These are phyloP conservation scores for Ennomos erosarius DNA, from an alignment of 2,888 invertebrate genomes.

Conservation along the genomic window DNA sequence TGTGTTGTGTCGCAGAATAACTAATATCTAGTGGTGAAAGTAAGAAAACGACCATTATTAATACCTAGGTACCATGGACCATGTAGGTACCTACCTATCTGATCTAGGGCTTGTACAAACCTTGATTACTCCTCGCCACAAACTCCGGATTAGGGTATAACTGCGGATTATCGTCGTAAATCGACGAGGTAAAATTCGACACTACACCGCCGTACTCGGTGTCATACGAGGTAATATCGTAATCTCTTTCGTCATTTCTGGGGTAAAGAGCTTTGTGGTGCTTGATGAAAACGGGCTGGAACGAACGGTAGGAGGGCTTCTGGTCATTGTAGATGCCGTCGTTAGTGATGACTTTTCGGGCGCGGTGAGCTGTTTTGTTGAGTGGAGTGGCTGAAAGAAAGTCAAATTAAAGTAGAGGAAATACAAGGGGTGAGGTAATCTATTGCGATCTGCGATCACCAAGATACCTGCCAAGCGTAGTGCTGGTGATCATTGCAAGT, in stretches of 20 bases:
- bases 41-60: neutral
- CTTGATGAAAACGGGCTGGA: conserved; percentile 70
- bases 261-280: conserved; percentile 70
- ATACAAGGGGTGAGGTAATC: no score
- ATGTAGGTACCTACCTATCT: no score
- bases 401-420: no score
- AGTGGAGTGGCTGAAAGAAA: conserved; percentile 59
- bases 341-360: conserved; percentile 57
- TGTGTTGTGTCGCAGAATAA: no score
- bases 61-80: neutral
- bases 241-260: conserved; percentile 69
- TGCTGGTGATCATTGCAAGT: no score
- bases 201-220: conserved; percentile 79
- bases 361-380: conserved; percentile 68
- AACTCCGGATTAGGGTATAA: conserved; percentile 80
- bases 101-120: conserved; percentile 42
- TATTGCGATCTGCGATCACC: no score
- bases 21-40: neutral
- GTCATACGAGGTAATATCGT: conserved; percentile 77
- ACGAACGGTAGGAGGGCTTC: conserved; percentile 70
- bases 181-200: conserved; percentile 79
- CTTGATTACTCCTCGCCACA: conserved; percentile 68
- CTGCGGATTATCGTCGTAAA: conserved; percentile 80
- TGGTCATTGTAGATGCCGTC: conserved; percentile 66
- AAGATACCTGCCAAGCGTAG: no score